Evolutionary conservation across 2,797 vertebrate species (phyloP).

Genomic region (Spinus pinus): DNA sequence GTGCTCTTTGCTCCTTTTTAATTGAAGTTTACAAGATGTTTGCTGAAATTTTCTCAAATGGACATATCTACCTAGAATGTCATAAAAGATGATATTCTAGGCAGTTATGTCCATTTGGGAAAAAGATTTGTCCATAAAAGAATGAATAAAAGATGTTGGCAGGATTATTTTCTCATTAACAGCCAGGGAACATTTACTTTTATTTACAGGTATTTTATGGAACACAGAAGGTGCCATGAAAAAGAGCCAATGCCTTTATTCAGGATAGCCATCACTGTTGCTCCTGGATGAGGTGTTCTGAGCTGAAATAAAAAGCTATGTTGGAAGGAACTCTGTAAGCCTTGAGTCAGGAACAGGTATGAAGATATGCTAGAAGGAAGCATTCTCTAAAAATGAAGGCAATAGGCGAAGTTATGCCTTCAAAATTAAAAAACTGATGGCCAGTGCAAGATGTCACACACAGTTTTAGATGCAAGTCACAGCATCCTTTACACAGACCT

Average conservation of each 20-base stretch:
- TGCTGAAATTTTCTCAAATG: neutral
- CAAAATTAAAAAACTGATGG: neutral
- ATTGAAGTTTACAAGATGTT: neutral
- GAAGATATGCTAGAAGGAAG: neutral
- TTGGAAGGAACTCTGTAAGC: neutral
- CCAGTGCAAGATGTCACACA: neutral
- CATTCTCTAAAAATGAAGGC: neutral
- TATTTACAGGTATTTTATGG: neutral
- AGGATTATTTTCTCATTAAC: neutral
- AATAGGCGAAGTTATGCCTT: neutral
- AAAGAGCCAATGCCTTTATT: neutral
- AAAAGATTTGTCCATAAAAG: too few species aligned
- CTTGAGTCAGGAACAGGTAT: neutral
- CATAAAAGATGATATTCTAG: neutral
- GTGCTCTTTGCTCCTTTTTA: neutral
- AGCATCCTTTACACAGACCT: neutral
- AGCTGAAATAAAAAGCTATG: neutral
- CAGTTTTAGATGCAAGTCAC: neutral
- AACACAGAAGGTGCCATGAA: neutral
- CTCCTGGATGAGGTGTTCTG: neutral
- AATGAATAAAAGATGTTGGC: too few species aligned
- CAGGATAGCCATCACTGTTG: neutral
- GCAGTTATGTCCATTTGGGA: too few species aligned
- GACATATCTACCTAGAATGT: neutral
- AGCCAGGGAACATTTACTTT: neutral